Conservation (phyloP, 2,797 vertebrate genomes). For the Myotis vivesi region DNA sequence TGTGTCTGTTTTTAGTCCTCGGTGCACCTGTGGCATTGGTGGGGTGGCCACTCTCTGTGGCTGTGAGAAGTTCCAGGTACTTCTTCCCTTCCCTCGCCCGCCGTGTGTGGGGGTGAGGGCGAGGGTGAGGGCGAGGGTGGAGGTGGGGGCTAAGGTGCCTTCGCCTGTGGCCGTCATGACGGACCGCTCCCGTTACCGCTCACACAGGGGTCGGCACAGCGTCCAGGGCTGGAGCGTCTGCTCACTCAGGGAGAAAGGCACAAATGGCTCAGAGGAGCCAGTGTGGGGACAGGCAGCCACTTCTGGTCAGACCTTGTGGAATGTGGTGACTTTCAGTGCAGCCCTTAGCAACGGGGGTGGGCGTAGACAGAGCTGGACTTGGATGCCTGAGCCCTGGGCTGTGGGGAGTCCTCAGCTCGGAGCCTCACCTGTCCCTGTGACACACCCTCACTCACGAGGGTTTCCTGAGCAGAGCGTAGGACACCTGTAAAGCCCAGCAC, state of each 20-base stretch:
- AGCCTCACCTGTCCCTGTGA: not conserved
- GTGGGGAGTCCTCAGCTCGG: not conserved
- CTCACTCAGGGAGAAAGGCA: not conserved
- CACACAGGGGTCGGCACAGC: not conserved
- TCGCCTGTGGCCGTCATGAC: not conserved
- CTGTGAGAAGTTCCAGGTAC: not conserved
- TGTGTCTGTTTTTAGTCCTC: slow-evolving; percentile 53
- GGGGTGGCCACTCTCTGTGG: slow-evolving; percentile 65
- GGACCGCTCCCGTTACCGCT: not conserved
- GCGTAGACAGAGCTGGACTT: not conserved
- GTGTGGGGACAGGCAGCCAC: not conserved
- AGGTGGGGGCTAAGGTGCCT: not conserved
- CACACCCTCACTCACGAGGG: not conserved
- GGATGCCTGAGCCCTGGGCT: not conserved
- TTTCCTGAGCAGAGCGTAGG: not conserved
- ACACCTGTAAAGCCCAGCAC: not conserved
- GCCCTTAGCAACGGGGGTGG: not conserved
- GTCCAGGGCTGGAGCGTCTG: not conserved
- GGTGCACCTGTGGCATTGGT: slow-evolving; percentile 28
- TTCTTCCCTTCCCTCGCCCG: slow-evolving; percentile 39
- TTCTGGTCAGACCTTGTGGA: not conserved
- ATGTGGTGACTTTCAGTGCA: not conserved
- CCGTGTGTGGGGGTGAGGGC: not conserved
- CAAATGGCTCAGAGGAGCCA: not conserved
- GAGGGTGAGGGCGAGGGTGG: not conserved